These are phyloP conservation scores for Siphonodentalium dalli DNA, from an alignment of 2,888 invertebrate genomes.

Conservation along the genomic window DNA sequence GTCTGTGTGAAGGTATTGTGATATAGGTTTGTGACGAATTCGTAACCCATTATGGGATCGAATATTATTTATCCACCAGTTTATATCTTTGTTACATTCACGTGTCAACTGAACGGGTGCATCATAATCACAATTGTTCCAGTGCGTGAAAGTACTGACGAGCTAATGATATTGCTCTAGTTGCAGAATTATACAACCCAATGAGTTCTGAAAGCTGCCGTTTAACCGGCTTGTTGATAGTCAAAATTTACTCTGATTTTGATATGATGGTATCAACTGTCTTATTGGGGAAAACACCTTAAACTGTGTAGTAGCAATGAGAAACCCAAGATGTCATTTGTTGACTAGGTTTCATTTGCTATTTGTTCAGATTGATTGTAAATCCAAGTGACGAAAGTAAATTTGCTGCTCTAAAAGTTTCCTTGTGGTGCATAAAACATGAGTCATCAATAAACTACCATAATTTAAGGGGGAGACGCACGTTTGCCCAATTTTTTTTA, in stretches of 20 bases:
- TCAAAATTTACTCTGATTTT: too few species aligned
- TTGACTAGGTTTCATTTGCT: too few species aligned
- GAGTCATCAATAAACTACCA: slow-evolving; percentile 4
- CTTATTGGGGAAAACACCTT: not conserved
- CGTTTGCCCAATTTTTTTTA: too few species aligned
- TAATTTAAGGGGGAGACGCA: too few species aligned
- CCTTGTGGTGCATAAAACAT: not conserved
- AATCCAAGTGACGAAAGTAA: not conserved
- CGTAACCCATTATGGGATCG: not conserved
- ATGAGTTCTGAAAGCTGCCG: too few species aligned
- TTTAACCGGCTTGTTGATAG: too few species aligned
- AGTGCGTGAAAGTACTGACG: too few species aligned
- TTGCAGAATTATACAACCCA: too few species aligned
- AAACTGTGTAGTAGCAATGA: not conserved
- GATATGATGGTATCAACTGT: too few species aligned
- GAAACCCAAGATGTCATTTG: not conserved
- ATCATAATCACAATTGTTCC: not conserved
- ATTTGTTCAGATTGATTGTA: too few species aligned
- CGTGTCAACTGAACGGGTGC: not conserved
- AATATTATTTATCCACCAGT: slow-evolving; percentile 3
- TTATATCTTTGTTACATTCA: not conserved
- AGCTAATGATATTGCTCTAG: too few species aligned
- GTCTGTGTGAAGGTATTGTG: slow-evolving; percentile 1
- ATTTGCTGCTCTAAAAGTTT: not conserved
- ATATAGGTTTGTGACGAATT: not conserved